Evolutionary conservation across 2,113 vertebrate genomes (phyloP).

Genomic region (Trematomus loennbergii): DNA sequence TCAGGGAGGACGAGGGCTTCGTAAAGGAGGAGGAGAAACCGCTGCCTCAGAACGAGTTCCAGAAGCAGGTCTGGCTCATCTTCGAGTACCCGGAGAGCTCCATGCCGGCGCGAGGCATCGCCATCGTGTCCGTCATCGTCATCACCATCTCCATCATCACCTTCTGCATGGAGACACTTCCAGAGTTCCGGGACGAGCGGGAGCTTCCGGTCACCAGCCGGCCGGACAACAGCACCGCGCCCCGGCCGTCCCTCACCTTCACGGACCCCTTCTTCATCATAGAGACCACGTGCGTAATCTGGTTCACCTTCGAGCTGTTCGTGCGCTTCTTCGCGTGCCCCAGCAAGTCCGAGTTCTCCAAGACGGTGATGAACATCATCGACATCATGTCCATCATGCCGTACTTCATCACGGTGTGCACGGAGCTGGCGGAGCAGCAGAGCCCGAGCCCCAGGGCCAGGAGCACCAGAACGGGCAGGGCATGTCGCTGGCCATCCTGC

Average conservation of each 20-base stretch:
- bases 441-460: conserved; percentile 83
- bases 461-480: conserved; percentile 90
- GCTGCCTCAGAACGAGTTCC: conserved; percentile 91
- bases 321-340: conserved; percentile 96
- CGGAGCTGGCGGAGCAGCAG: conserved; percentile 92
- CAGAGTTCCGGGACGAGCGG: conserved; percentile 93
- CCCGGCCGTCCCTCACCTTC: conserved; percentile 86
- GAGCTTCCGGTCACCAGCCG: conserved; percentile 84
- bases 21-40: conserved; percentile 94
- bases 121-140: conserved; percentile 95
- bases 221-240: conserved; percentile 78
- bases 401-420: conserved; percentile 97
- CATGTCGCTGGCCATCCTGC: conserved; percentile 96
- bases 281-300: conserved; percentile 96
- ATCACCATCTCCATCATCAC: conserved; percentile 98
- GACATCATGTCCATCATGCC: conserved; percentile 97
- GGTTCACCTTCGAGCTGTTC: conserved; percentile 97
- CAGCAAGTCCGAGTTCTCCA: conserved; percentile 94
- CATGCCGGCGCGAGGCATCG: conserved; percentile 91
- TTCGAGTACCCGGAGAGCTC: conserved; percentile 98
- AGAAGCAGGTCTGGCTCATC: conserved; percentile 98
- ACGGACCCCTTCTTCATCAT: conserved; percentile 96
- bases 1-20: conserved; percentile 96
- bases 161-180: conserved; percentile 96
- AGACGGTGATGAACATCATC: conserved; percentile 97